Conservation (phyloP, 2,113 vertebrate species). For the Podocnemis expansa region DNA sequence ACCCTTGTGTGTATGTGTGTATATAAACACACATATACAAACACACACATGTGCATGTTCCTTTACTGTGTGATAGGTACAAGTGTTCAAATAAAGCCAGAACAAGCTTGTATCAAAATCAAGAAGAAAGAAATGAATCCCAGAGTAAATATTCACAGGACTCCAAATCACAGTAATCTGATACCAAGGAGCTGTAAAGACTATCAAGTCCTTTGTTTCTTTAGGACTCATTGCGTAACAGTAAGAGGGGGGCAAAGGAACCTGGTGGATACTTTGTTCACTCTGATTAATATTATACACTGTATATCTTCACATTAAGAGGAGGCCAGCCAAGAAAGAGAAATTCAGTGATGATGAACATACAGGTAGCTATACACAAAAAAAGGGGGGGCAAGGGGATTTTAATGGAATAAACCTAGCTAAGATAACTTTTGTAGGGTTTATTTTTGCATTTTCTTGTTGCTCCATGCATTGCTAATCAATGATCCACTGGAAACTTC, state of each 20-base stretch:
- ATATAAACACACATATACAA: too few species aligned
- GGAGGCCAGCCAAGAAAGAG: slow-evolving; percentile 44
- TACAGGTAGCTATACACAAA: slow-evolving; percentile 68
- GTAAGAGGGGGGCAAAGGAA: slow-evolving; percentile 48
- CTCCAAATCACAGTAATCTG: slow-evolving; percentile 75
- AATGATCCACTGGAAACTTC: slow-evolving; percentile 75
- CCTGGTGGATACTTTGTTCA: slow-evolving; percentile 71
- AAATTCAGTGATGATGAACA: slow-evolving; percentile 58
- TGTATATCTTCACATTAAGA: slow-evolving; percentile 71
- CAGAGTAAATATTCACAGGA: slow-evolving; percentile 77
- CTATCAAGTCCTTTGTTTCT: slow-evolving; percentile 76
- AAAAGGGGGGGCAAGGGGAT: too few species aligned
- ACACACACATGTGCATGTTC: background rate
- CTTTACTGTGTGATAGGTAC: slow-evolving; percentile 2
- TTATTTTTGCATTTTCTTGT: slow-evolving; percentile 62
- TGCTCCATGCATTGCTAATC: slow-evolving; percentile 73
- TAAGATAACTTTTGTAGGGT: slow-evolving; percentile 64
- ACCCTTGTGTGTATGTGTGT: background rate
- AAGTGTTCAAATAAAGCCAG: slow-evolving; percentile 33
- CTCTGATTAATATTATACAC: slow-evolving; percentile 60
- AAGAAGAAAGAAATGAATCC: slow-evolving; percentile 63
- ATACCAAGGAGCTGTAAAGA: slow-evolving; percentile 74
- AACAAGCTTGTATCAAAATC: slow-evolving; percentile 38
- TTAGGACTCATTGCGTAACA: slow-evolving; percentile 77
- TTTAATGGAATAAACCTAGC: slow-evolving; percentile 72